Conservation (phyloP, 2,888 invertebrate species). For the Drosophila stalkeri region DNA sequence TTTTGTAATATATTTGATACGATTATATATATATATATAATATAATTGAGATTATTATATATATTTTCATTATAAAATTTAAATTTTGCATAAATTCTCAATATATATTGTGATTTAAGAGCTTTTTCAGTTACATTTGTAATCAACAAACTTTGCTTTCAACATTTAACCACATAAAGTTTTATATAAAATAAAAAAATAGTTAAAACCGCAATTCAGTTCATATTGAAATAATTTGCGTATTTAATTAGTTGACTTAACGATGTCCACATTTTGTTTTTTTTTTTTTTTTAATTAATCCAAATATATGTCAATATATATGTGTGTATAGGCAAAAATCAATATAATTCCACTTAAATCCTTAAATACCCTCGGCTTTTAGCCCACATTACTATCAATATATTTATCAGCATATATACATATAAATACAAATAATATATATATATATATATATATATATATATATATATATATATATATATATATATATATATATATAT, state of each 20-base stretch:
- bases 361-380: neutral
- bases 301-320: neutral
- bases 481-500: neutral
- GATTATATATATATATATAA: no score
- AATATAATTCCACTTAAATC: slow-evolving; percentile 6
- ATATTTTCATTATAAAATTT: neutral
- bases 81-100: neutral
- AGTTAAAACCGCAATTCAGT: neutral
- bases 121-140: neutral
- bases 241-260: slow-evolving; percentile 11
- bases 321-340: neutral
- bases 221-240: slow-evolving; percentile 1
- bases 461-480: neutral
- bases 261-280: neutral
- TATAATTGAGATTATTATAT: no score
- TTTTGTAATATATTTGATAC: no score
- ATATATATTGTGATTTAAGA: neutral
- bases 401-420: no score
- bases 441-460: neutral
- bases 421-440: no score
- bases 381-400: slow-evolving; percentile 1
- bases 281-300: neutral
- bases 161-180: neutral
- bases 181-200: neutral
- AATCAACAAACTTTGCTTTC: neutral